Base-by-base conservation (phyloP, 2,113 vertebrate genomes). In the Vulpes vulpes region DNA sequence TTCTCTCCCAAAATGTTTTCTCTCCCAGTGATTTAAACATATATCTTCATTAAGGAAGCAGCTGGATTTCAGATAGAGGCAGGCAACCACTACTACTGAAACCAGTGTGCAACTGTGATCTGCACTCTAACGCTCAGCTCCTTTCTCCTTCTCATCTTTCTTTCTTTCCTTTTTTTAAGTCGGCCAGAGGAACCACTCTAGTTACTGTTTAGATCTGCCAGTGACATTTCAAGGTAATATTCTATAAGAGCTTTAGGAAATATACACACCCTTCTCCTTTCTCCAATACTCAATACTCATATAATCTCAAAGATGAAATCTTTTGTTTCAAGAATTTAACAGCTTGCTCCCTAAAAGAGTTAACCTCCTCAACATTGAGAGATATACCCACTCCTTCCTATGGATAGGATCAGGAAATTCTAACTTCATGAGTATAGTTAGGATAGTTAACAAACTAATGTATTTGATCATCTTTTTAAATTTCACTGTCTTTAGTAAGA, bases 11-110 rank as follows among this genome's bases (percentile, higher is more conserved):
- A 95, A 97, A 87, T 32, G 67, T 60, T 94, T 73, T 84, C 73
- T 30, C 64, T 91, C 69, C n/a, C 14, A 2, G 11, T 96, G 85
- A 89, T 71, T 95, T 93, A 93, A 96, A 97, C n/a, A 94, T 85
- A 96, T 25, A 91, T n/a, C 53, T 86, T 95, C 73, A 89, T 79
- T 96, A 88, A 82, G 76, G 49, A 92, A 85, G 83, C 32, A 62
- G 53, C 35, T n/a, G 27, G 30, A 55, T 87, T 94, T 97, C 69
- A 94, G 71, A 95, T 1, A 78, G 65, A 95, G 79, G 30, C 30
- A 95, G 59, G 55, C 82, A 95, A 93, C 11, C 43, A 91, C 67
- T 2, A 65, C 7, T 84, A 85, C 3, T 32, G 23, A 93, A 96
- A 76, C 64, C 49, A 95, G 32, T 16, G 62, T 27, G 16, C 20